These are phyloP conservation scores for Aurelia aurita complex sp. Pacific DNA, from an alignment of 30 jellyfish, hydroid and myxozoan species.

Conservation along the genomic window DNA sequence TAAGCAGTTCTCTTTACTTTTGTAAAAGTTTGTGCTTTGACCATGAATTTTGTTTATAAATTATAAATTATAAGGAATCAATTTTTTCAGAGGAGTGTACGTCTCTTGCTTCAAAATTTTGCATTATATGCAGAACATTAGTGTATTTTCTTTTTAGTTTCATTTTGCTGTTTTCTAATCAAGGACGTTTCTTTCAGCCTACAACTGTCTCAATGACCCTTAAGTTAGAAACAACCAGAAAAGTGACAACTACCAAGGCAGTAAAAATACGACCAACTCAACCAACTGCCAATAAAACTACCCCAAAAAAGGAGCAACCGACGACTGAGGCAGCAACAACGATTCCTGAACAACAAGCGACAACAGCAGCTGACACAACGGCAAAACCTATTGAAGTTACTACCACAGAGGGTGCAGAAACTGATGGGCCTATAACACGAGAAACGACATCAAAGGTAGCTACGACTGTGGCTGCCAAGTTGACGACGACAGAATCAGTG, in stretches of 20 bases:
- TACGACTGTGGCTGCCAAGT: background rate
- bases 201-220: background rate
- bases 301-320: conserved; percentile 7
- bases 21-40: too few relatives aligned
- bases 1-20: background rate
- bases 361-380: background rate
- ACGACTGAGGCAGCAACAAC: conserved; percentile 17
- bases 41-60: too few relatives aligned
- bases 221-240: conserved; percentile 11
- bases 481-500: background rate
- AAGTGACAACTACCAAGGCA: conserved; percentile 17
- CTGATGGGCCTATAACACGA: background rate
- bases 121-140: too few relatives aligned
- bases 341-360: background rate
- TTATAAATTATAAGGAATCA: too few relatives aligned
- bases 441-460: background rate
- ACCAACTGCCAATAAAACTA: background rate
- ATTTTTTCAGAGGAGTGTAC: too few relatives aligned
- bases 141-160: too few relatives aligned
- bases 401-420: conserved; percentile 4
- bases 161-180: too few relatives aligned
- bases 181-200: too few relatives aligned
- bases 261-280: conserved; percentile 16
- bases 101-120: too few relatives aligned
- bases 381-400: background rate